These are phyloP conservation scores for Cervus canadensis DNA, from an alignment of 2,113 vertebrate species.

Conservation along the genomic window DNA sequence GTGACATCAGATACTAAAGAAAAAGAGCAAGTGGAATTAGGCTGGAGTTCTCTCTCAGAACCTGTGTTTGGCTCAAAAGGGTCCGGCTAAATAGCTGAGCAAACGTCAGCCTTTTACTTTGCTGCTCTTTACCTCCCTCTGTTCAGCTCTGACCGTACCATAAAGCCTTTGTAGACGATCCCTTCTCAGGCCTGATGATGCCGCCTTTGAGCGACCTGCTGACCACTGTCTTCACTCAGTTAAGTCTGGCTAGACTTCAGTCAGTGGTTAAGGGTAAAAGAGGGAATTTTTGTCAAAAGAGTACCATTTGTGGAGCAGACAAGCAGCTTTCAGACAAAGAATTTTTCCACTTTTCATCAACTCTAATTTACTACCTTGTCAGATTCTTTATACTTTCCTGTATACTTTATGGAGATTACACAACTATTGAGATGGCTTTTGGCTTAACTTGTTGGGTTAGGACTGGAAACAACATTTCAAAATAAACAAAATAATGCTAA, in stretches of 20 bases:
- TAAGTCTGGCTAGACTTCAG: too few relatives aligned
- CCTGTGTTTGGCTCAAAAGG: rapidly evolving
- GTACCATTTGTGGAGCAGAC: rapidly evolving
- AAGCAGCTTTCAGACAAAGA: rapidly evolving
- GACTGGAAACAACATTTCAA: neutral
- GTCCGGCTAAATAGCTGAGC: rapidly evolving
- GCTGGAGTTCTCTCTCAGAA: too few relatives aligned
- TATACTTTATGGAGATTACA: neutral
- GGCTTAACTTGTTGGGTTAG: neutral
- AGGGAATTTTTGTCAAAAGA: neutral
- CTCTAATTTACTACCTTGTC: too few relatives aligned
- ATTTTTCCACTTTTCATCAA: neutral
- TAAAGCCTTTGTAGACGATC: neutral
- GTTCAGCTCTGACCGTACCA: rapidly evolving
- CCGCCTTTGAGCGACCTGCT: neutral
- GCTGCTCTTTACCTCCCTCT: rapidly evolving
- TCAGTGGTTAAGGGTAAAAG: neutral
- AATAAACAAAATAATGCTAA: neutral
- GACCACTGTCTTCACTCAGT: neutral
- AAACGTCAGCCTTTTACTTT: rapidly evolving
- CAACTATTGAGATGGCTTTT: neutral
- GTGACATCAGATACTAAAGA: neutral
- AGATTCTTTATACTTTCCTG: rapidly evolving
- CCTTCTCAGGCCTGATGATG: rapidly evolving
- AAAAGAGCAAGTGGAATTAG: neutral